Base-by-base conservation (phyloP, 2,113 vertebrate species). In the Tragelaphus strepsiceros region DNA sequence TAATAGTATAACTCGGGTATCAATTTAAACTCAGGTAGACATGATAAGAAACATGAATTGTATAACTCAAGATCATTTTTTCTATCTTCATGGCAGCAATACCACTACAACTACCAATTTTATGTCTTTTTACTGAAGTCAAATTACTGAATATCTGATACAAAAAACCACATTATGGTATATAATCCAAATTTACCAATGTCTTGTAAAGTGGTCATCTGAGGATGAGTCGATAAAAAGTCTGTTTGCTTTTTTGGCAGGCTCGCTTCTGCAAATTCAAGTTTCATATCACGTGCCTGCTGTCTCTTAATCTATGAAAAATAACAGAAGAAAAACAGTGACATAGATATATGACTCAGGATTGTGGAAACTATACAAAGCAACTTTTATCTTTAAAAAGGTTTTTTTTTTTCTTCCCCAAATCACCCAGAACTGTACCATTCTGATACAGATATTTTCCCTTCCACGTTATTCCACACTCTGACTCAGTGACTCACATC, bases 181-280 rank as follows among this genome's bases (percentile, higher is more conserved):
- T 39, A 92, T 17, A 53, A 61, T 92, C 0, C 95, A 93, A 89
- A 95, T 89, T 99, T 99, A 99, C 99, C 99, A 98, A 32, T 96
- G 77, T 95, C 77, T 91, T 95, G 71, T 30, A 91, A 91, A 71
- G 0, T 30, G 28, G 71, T 84, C 59, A 85, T 96, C 59, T 97
- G 98, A 74, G 97, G 83, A 82, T 83, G 81, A 1, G 46, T 11
- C 54, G 95, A 97, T 24, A 98, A 92, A 62, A 86, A 94, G 46
- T 98, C 91, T 53, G 97, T 94, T 94, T 98, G 98, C n/a, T 89
- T 80, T 89, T 99, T 93, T 81, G 97, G 97, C 77, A 98, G 95
- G 35, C 97, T 98, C 62, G 99, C 98, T 67, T 98, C 99, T 82
- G 77, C 97, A 81, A 87, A 96, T 96, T 98, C 98, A 95, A 99